Base-by-base conservation (phyloP, 1,140 invertebrate genomes). In the Archivesica marissinica region DNA sequence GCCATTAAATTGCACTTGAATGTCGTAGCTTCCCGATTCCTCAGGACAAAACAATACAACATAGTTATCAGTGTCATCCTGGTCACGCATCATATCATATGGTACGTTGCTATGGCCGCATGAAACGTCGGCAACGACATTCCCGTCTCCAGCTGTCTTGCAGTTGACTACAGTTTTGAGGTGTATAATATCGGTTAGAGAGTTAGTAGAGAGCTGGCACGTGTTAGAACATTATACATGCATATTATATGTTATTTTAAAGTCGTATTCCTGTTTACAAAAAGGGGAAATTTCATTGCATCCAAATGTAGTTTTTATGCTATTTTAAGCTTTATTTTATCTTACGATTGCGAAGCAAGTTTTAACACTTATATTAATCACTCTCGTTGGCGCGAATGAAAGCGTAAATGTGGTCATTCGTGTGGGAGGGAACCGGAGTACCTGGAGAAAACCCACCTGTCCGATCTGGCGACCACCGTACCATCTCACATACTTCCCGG, bases 1-100 rank as follows among this genome's bases (percentile, higher is more conserved):
- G 4, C 98, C 98, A 94, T 99, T 99, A 93, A 99, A 99, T 87
- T 98, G 96, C 30, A 99, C 98, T 70, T 97, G 98, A 25, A 95
- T 91, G 81, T 96, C 97, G 93, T 98, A 98, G 0, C 96, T 95
- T 9, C 97, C 97, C 0, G 97, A 96, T 94, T 98, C 97, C 54
- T 97, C 97, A 0, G 98, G 98, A 89, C 98, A 98, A 93, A 99
- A 99, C 93, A 99, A 41, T n/a, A 91, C 79, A 30, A 74, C 23
- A 20, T 77, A 82, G 0, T 70, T 72, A 28, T 80, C 54, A 4
- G 72, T 52, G 0, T 72, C 81, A 15, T 87, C 86, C 0, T 79
- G 33, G 23, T 85, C 82, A 9, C 75, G 35, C 15, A 23, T 68
- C 17, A 89, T 81, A 59, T 88, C 87, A 86, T 82, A 80, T 2